phyloP scores from a whole-genome alignment of 2,113 vertebrate species.

The Raja brachyura region DNA sequence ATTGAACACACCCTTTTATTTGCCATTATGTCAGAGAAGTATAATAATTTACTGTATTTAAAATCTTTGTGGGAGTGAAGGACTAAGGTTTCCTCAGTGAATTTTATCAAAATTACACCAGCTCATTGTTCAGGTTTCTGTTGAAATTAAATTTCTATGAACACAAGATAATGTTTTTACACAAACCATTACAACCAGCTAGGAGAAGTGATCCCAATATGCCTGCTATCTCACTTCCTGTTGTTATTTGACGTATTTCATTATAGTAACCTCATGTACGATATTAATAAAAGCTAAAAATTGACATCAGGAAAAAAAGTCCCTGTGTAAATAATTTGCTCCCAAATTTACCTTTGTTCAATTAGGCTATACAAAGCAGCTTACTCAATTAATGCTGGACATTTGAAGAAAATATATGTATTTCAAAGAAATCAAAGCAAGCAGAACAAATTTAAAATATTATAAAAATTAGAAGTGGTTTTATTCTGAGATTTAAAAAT shows the following conservation, averaged over 20 bases:
- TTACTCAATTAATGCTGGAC: not conserved
- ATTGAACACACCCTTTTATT: not conserved
- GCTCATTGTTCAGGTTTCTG: not conserved
- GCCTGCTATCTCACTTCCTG: not conserved
- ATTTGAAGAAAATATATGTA: not conserved
- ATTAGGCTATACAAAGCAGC: not conserved
- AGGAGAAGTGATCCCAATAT: no score
- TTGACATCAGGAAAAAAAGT: not conserved
- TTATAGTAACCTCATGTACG: not conserved
- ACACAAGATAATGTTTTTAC: not conserved
- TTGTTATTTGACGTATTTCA: not conserved
- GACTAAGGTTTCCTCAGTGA: not conserved
- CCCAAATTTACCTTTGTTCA: not conserved
- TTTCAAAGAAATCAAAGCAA: not conserved
- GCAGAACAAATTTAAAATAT: not conserved
- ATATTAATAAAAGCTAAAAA: not conserved
- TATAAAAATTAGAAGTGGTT: not conserved
- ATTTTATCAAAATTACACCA: not conserved
- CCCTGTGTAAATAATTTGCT: not conserved
- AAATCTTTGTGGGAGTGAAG: not conserved
- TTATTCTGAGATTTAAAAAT: not conserved
- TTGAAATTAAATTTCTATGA: not conserved
- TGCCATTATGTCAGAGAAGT: not conserved
- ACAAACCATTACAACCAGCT: not conserved
- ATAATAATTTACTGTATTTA: no score